Base-by-base conservation (phyloP, 2,113 vertebrate species). In the Gopherus flavomarginatus region DNA sequence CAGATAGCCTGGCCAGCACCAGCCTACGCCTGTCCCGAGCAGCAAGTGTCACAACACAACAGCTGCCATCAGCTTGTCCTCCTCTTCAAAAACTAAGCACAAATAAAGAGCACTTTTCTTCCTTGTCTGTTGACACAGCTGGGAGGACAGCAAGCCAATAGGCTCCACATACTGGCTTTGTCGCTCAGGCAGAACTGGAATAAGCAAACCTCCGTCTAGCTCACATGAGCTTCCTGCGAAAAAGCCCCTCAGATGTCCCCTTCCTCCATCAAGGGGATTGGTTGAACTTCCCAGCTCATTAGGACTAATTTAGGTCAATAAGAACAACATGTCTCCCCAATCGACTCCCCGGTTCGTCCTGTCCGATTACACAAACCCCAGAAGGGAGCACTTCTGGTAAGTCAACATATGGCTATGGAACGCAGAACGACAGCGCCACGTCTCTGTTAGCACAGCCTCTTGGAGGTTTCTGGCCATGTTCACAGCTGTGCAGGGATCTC, bases 51-150 rank as follows among this genome's bases (percentile, higher is more conserved):
- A n/a, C 95, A 2, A 85, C 2, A 59, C 86, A 56, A 62, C 52
- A 1, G 27, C 84, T 81, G 95, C 91, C 96, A 95, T 49, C 38
- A 0, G 27, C 91, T 65, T 80, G 86, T 96, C 96, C 92, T 81
- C 91, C 93, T 53, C 90, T 78, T 93, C 83, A n/a, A 85, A 62
- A 87, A 83, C 93, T 86, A 92, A 75, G 72, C 90, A 49, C 5
- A 0, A 78, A 96, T 87, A 97, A 86, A 97, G 96, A 97, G 89
- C 88, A 87, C 96, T 87, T 93, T 88, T 81, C 90, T 29, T 95
- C 81, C 53, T 62, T 29, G 92, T 94, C 88, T 97, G 88, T 97
- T 97, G 97, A 95, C 98, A 98, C 95, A 98, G 97, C 96, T 95
- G 97, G 96, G 95, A 96, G 80, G 80, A 87, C 29, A 0, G 81